Conservation (phyloP, 2,797 vertebrate species). For the Amazonetta brasiliensis region DNA sequence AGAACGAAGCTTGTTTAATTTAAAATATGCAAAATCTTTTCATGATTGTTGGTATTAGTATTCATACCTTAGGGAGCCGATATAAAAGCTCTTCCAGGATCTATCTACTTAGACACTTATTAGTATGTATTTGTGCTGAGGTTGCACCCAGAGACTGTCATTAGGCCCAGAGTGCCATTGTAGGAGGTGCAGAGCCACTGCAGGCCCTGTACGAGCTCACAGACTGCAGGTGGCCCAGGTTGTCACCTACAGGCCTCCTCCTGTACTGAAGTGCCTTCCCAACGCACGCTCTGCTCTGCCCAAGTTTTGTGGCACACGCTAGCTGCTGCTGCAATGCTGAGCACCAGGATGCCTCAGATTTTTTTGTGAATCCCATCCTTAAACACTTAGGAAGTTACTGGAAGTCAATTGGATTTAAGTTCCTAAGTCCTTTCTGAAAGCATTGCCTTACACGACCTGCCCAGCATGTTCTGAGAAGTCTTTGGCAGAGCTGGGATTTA, state of each 20-base stretch:
- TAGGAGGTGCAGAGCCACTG: neutral
- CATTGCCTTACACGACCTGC: neutral
- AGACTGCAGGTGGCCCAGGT: neutral
- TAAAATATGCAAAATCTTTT: conserved; percentile 27
- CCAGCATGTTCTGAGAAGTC: conserved; percentile 6
- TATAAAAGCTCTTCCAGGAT: neutral
- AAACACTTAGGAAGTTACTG: conserved; percentile 18
- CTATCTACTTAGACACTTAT: neutral
- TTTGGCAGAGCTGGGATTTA: conserved; percentile 42
- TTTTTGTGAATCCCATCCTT: conserved; percentile 1
- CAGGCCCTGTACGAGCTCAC: neutral
- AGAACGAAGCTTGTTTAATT: neutral
- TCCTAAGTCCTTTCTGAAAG: conserved; percentile 17
- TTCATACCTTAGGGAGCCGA: neutral
- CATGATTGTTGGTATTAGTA: neutral
- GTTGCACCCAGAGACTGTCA: neutral
- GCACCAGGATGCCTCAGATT: neutral
- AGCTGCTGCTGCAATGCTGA: neutral
- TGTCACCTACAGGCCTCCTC: neutral
- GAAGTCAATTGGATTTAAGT: conserved; percentile 35
- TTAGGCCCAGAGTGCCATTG: neutral
- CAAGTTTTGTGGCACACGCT: neutral
- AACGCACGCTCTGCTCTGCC: neutral
- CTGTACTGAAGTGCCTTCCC: neutral
- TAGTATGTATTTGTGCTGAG: neutral